Base-by-base conservation (phyloP, 2,888 invertebrate genomes). In the Clostera curtula region DNA sequence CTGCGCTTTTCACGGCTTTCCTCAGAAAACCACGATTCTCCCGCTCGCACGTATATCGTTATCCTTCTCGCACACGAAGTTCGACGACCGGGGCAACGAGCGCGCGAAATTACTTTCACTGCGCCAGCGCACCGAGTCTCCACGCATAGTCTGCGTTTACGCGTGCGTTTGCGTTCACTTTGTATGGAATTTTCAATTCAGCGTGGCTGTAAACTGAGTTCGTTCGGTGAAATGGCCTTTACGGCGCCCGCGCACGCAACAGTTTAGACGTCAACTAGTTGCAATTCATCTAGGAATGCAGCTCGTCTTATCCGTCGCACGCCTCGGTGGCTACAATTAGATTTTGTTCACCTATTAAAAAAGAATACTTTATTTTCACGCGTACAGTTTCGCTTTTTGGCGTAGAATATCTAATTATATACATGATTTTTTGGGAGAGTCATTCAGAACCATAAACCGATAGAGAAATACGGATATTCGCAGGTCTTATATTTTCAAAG, bases 31-130 rank as follows among this genome's bases (percentile, higher is more conserved):
- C 65, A 60, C 53, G 52, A 32, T 50, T 37, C 44, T 75, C 77
- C 47, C 60, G 49, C 48, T 76, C 64, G 37, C 26, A 12, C 36
- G 41, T 50, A 49, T 43, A 31, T 49, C 40, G 34, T 40, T 39
- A 49, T 64, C 66, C 56, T 61, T 36, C 45, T 63, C 60, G 33
- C 52, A 19, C 55, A 40, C 62, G 57, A 65, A 66, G 76, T 69
- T 79, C 76, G 70, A 62, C 73, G 82, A 80, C 80, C 82, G 76
- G 76, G 75, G 70, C 77, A 67, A 66, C 65, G 76, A 66, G 76
- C 77, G 72, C 79, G 77, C 75, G 82, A 82, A 83, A 82, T 80
- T 74, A 82, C 82, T 82, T 82, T 83, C 80, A 77, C 82, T 80
- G 77, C 72, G 76, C 69, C 39, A 53, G 69, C 73, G 76, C 73